These are phyloP conservation scores for Cyprinodon variegatus DNA, from an alignment of 2,113 vertebrate species.

Conservation along the genomic window DNA sequence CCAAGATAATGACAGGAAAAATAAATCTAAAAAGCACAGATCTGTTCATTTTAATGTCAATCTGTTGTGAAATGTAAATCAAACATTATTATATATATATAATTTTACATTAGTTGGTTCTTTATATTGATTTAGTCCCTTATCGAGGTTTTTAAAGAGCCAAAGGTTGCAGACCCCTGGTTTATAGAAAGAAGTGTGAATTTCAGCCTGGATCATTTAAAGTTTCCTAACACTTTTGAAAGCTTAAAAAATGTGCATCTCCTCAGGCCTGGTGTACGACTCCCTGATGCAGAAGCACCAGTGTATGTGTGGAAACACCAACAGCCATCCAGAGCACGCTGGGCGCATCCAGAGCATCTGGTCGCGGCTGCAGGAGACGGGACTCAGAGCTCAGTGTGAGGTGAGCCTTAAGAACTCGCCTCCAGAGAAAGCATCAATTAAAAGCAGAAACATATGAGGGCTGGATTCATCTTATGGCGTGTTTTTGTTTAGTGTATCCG, in stretches of 20 bases:
- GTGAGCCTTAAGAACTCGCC: slow-evolving; percentile 62
- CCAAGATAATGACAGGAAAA: no score
- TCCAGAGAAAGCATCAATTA: no score
- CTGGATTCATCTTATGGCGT: slow-evolving; percentile 26
- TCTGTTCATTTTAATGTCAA: no score
- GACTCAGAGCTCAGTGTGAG: slow-evolving; percentile 94
- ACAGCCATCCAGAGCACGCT: slow-evolving; percentile 94
- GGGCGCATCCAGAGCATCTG: slow-evolving; percentile 98
- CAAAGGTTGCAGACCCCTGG: no score
- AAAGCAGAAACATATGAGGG: background rate
- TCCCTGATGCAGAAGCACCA: slow-evolving; percentile 98
- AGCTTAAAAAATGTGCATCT: background rate
- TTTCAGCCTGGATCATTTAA: background rate
- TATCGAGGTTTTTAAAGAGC: no score
- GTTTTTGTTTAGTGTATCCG: slow-evolving; percentile 86
- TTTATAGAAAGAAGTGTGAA: background rate
- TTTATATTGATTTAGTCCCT: no score
- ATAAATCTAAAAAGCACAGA: no score
- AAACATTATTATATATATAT: no score
- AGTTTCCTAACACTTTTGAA: background rate
- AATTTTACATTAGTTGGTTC: no score
- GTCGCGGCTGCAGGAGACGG: slow-evolving; percentile 96
- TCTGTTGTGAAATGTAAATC: no score
- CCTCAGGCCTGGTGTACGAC: slow-evolving; percentile 94
- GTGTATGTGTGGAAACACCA: slow-evolving; percentile 95